Conservation (phyloP, 2,113 vertebrate genomes). For the Paraplagusia blochii region DNA sequence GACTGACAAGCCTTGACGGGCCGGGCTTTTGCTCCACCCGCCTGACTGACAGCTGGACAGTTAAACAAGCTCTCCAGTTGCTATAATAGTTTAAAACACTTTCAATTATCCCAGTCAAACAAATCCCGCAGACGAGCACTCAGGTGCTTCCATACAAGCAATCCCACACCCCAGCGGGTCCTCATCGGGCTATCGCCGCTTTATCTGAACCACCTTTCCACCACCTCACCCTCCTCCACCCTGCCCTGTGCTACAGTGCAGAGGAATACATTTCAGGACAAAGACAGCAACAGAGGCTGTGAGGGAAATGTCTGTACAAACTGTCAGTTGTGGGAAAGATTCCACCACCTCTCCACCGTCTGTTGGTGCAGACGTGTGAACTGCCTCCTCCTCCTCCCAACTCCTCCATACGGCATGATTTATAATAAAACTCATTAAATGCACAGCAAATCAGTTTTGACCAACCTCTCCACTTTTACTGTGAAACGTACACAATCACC, state of each 20-base stretch:
- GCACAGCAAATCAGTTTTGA: slow-evolving; percentile 55
- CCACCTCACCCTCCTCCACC: neutral
- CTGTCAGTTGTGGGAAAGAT: slow-evolving; percentile 12
- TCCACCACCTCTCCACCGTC: slow-evolving; percentile 12
- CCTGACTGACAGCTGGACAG: slow-evolving; percentile 98
- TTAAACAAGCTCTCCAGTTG: slow-evolving; percentile 99
- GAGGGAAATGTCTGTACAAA: slow-evolving; percentile 41
- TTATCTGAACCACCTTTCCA: slow-evolving; percentile 39
- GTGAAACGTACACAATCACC: slow-evolving; percentile 50
- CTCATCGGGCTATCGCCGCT: slow-evolving; percentile 42
- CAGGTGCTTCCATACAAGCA: slow-evolving; percentile 74
- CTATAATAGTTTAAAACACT: slow-evolving; percentile 99
- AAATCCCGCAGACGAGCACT: slow-evolving; percentile 91
- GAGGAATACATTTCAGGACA: slow-evolving; percentile 33
- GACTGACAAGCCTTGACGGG: slow-evolving; percentile 98
- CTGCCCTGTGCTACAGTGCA: slow-evolving; percentile 16
- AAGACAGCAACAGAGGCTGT: slow-evolving; percentile 34
- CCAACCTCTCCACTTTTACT: slow-evolving; percentile 43
- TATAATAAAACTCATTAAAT: slow-evolving; percentile 45
- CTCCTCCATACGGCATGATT: slow-evolving; percentile 21
- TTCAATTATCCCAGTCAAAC: slow-evolving; percentile 99
- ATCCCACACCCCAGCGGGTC: slow-evolving; percentile 53
- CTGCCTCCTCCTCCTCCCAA: neutral
- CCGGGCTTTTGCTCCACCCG: slow-evolving; percentile 91
- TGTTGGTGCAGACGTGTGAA: slow-evolving; percentile 5